A percentile compares a stretch with the other conserved stretches of the same genome.
Evolutionary conservation across 2,888 invertebrate species (phyloP).

Genomic region (Cepaea hortensis): DNA sequence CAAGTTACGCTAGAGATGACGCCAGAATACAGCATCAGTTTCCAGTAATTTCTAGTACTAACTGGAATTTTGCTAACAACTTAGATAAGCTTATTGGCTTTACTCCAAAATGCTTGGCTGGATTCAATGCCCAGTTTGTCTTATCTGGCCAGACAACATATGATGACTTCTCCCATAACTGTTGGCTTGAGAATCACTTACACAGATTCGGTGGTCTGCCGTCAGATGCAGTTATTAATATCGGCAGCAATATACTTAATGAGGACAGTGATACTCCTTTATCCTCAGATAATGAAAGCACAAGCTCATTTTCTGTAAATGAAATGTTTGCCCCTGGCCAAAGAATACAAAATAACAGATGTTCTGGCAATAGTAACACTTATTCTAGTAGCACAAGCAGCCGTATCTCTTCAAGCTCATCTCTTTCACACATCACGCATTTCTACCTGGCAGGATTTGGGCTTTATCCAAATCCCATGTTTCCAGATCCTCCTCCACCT

Average conservation of each 20-base stretch:
- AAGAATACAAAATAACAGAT: neutral
- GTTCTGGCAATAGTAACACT: neutral
- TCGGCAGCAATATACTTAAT: neutral
- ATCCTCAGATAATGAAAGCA: neutral
- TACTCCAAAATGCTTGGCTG: slow-evolving; percentile 29
- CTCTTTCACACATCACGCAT: slow-evolving; percentile 21
- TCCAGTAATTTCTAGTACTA: neutral
- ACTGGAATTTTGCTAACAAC: neutral
- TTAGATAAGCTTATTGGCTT: slow-evolving; percentile 12
- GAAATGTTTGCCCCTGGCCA: neutral
- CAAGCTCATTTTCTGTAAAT: neutral
- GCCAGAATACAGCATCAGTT: neutral
- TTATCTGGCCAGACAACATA: slow-evolving; percentile 18
- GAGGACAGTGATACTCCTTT: neutral
- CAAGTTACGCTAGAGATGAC: neutral
- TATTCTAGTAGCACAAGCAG: neutral
- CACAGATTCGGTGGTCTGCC: slow-evolving; percentile 32
- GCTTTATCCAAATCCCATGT: slow-evolving; percentile 8
- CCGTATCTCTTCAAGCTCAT: neutral
- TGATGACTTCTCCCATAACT: slow-evolving; percentile 30
- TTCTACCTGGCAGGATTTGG: slow-evolving; percentile 31
- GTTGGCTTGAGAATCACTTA: slow-evolving; percentile 34
- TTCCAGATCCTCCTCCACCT: slow-evolving; percentile 14
- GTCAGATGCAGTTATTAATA: neutral
- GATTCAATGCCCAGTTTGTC: slow-evolving; percentile 4